Evolutionary conservation across 2,888 invertebrate genomes (phyloP), one percentile per base, ranked within the genome.

Genomic region (Diaperis boleti): DNA sequence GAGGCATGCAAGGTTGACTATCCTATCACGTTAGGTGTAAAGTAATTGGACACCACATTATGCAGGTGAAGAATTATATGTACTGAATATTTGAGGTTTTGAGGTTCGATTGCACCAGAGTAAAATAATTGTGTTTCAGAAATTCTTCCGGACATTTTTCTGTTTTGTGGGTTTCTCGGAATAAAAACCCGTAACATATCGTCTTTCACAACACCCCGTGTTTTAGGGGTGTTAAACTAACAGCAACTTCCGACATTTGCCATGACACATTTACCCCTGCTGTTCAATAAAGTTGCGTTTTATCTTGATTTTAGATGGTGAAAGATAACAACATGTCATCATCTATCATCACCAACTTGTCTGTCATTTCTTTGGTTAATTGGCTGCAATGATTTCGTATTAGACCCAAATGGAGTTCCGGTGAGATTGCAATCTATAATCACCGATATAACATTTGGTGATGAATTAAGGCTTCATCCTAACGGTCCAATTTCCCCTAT

Each of bases 391-490:
- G 15, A 1, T 45, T 45, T 45, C 45, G 13, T 6, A 45, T 26
- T 45, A 26, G 7, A 45, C 11, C 29, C 29, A 45, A 45, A 14
- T 13, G 45, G 45, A 45, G 14, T 13, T 22, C n/a, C 41, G 17
- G 41, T 42, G 41, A 42, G 41, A 42, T 41, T 41, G 10, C 20
- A 20, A 42, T 18, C 41, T 10, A 17, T 39, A 39, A 39, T 39
- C 39, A 13, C 15, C 15, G 15, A 33, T 33, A n/a, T n/a, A 39
- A 39, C 11, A 33, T 39, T 39, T 17, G 15, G 39, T 39, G 39
- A 42, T 42, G 20, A 42, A 42, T 42, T 18, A 42, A 20, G 3
- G 18, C n/a, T 37, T 20, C 6, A 20, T 20, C 20, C n/a, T 41
- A 39, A 39, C 8, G 39, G 11, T 14, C 2, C 8, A 39, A 39